Conservation (phyloP, 2,113 vertebrate species). For the Lepisosteus osseus region DNA sequence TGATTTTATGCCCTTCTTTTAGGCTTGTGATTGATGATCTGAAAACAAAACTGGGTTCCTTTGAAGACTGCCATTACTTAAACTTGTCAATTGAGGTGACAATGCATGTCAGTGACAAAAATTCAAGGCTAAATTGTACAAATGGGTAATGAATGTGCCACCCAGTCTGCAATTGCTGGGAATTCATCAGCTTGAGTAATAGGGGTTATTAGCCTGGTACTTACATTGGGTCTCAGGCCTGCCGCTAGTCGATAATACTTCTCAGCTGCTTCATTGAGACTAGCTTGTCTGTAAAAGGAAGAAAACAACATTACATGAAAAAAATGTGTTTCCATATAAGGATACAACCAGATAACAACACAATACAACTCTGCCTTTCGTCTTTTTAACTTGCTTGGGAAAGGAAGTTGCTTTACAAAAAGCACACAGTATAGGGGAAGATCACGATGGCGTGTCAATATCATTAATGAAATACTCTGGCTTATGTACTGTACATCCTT, state of each 20-base stretch:
- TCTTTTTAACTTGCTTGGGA: no score
- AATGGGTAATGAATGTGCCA: constrained; percentile 29
- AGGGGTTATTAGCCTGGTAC: constrained; percentile 54
- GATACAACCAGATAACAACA: neutral
- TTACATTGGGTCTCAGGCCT: constrained; percentile 88
- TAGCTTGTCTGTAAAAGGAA: constrained; percentile 84
- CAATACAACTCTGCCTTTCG: no score
- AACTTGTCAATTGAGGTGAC: constrained; percentile 42
- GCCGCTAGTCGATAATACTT: constrained; percentile 91
- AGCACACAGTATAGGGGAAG: no score
- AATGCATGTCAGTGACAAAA: constrained; percentile 40
- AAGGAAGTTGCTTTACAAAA: no score
- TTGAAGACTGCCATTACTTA: constrained; percentile 17
- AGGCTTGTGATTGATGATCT: constrained; percentile 52
- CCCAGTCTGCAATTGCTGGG: constrained; percentile 27
- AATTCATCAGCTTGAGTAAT: constrained; percentile 33
- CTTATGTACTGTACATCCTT: neutral
- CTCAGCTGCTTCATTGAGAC: constrained; percentile 91
- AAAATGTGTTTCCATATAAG: neutral
- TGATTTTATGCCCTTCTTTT: constrained; percentile 40
- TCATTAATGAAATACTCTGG: no score
- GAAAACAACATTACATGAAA: constrained; percentile 31
- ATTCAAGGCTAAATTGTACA: neutral
- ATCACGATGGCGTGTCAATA: no score
- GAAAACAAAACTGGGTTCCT: constrained; percentile 12